These are phyloP conservation scores for Nycteola revayana DNA, from an alignment of 2,888 invertebrate species.

Conservation along the genomic window DNA sequence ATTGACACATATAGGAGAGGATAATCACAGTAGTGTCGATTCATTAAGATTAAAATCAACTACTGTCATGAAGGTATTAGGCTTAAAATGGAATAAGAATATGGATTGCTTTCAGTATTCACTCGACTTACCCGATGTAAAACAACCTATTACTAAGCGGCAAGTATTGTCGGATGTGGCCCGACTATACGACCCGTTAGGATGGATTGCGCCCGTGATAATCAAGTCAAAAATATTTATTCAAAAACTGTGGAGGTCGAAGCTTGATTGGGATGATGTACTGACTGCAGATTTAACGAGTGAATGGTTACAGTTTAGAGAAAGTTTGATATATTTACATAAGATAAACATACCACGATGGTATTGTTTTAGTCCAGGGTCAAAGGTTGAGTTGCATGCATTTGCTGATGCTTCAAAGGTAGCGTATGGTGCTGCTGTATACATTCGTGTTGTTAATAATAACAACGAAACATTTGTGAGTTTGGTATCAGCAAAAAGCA, in stretches of 20 bases:
- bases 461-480: not conserved
- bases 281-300: not conserved
- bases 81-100: too few relatives aligned
- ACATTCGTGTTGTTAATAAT: not conserved
- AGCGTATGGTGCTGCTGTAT: too few relatives aligned
- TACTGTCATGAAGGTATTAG: conserved; percentile 1
- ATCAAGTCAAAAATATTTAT: not conserved
- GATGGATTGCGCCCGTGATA: too few relatives aligned
- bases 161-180: too few relatives aligned
- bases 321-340: not conserved
- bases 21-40: not conserved
- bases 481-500: too few relatives aligned
- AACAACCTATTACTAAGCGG: too few relatives aligned
- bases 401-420: conserved; percentile 1
- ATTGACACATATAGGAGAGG: conserved; percentile 4
- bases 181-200: too few relatives aligned
- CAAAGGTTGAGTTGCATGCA: conserved; percentile 2
- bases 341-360: not conserved
- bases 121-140: too few relatives aligned
- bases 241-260: not conserved
- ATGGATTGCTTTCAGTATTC: too few relatives aligned
- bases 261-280: not conserved
- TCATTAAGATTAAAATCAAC: not conserved
- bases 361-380: not conserved
- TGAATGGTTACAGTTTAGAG: not conserved